Evolutionary conservation across 2,797 vertebrate species (phyloP).

Genomic region (Myiotriccus ornatus): DNA sequence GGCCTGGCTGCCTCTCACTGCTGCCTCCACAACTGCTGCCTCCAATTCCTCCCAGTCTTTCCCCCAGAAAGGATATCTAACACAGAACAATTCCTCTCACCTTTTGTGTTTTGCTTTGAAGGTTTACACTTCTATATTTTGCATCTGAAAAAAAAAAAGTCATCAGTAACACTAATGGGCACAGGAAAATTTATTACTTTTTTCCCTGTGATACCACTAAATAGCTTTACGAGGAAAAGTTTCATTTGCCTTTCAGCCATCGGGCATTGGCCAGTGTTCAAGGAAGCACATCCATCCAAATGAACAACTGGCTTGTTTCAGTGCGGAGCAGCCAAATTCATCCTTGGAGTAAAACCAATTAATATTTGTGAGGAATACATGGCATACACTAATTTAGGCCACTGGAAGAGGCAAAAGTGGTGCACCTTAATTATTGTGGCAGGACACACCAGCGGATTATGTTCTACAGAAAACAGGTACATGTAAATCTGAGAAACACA

Average conservation of each 20-base stretch:
- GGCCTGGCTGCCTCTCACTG: not conserved
- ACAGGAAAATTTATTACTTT: not conserved
- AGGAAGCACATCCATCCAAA: not conserved
- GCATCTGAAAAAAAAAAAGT: not conserved
- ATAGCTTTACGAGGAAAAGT: not conserved
- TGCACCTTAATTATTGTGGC: not conserved
- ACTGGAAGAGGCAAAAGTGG: not conserved
- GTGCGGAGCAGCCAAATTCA: not conserved
- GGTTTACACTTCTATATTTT: not conserved
- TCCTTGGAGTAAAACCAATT: not conserved
- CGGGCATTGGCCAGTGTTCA: not conserved
- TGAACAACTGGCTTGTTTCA: not conserved
- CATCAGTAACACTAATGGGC: not conserved
- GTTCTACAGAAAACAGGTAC: not conserved
- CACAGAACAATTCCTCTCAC: not conserved
- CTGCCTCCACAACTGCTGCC: not conserved
- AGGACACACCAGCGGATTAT: not conserved
- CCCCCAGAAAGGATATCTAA: not conserved
- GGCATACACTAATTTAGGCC: not conserved
- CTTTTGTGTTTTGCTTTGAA: not conserved
- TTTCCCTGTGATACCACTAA: not conserved
- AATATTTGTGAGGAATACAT: not conserved
- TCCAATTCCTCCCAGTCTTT: not conserved
- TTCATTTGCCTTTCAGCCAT: not conserved
- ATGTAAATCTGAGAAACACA: not conserved